A percentile compares a stretch with the other conserved stretches of the same genome.
Evolutionary conservation across 2,888 invertebrate species (phyloP).

Genomic region (Cantharis lateralis): DNA sequence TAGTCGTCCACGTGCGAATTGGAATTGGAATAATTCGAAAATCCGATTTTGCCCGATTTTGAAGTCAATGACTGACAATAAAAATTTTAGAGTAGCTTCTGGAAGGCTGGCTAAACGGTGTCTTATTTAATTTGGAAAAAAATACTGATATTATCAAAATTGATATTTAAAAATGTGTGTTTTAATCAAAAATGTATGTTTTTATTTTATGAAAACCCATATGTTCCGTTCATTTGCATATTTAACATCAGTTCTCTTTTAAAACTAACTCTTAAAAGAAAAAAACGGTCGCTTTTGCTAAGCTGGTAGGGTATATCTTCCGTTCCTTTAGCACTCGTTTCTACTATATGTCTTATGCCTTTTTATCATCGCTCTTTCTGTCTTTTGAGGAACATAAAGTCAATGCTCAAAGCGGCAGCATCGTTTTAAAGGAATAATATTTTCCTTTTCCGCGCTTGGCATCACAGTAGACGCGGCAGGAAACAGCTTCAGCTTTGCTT

Average conservation of each 20-base stretch:
- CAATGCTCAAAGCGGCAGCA: conserved; percentile 47
- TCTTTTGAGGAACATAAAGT: conserved; percentile 40
- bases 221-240: conserved; percentile 26
- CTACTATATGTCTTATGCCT: conserved; percentile 38
- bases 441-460: conserved; percentile 43
- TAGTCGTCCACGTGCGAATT: no score
- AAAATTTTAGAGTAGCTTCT: background rate
- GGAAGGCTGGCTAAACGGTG: background rate
- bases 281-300: conserved; percentile 22
- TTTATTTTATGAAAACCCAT: background rate
- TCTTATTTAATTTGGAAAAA: no score
- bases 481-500: conserved; percentile 43
- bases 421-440: conserved; percentile 49
- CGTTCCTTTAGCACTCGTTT: conserved; percentile 32
- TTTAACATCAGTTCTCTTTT: conserved; percentile 23
- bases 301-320: conserved; percentile 22
- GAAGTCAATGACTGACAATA: background rate
- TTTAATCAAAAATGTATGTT: conserved; percentile 2
- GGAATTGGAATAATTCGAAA: no score
- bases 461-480: conserved; percentile 36
- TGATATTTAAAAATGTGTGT: background rate
- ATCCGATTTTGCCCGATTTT: background rate
- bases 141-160: background rate
- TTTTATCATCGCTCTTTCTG: conserved; percentile 38
- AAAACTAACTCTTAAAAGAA: conserved; percentile 9